phyloP scores from a whole-genome alignment of 2,888 invertebrate species.

The Agrilus mali region DNA sequence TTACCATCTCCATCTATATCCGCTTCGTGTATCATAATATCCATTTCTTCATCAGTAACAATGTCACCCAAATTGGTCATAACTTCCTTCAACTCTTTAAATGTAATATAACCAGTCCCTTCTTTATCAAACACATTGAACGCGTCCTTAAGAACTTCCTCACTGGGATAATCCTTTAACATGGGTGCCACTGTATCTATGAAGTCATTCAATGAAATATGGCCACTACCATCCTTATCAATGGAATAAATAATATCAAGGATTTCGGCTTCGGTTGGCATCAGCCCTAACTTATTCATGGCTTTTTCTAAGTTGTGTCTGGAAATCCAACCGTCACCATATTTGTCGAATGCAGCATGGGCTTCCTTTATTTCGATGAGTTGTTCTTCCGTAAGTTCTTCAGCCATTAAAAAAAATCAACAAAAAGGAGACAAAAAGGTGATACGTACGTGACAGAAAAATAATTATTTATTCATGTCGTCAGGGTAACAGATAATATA shows the following conservation, averaged over 20 bases:
- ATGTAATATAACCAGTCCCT: constrained; percentile 4
- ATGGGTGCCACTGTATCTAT: constrained; percentile 1
- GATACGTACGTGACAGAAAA: too few species aligned
- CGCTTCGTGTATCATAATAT: constrained; percentile 4
- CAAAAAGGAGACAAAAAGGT: too few species aligned
- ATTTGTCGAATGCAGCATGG: constrained; percentile 2
- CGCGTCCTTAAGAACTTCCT: constrained; percentile 5
- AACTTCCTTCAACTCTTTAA: constrained; percentile 2
- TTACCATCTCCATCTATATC: constrained; percentile 4
- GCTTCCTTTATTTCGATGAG: constrained; percentile 1
- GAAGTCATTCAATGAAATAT: background rate
- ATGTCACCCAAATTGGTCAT: constrained; percentile 5
- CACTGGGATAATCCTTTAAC: constrained; percentile 1
- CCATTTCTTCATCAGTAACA: constrained; percentile 1
- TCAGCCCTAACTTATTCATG: constrained; percentile 3
- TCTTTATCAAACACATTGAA: constrained; percentile 7
- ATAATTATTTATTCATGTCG: too few species aligned
- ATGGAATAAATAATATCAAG: too few species aligned
- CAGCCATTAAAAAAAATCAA: too few species aligned
- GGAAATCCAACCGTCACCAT: background rate
- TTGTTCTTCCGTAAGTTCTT: background rate
- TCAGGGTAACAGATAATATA: too few species aligned
- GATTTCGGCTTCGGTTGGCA: background rate
- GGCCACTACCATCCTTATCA: too few species aligned
- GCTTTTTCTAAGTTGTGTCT: constrained; percentile 1